Evolutionary conservation across 2,888 invertebrate genomes (phyloP).

Genomic region (Aelia acuminata): DNA sequence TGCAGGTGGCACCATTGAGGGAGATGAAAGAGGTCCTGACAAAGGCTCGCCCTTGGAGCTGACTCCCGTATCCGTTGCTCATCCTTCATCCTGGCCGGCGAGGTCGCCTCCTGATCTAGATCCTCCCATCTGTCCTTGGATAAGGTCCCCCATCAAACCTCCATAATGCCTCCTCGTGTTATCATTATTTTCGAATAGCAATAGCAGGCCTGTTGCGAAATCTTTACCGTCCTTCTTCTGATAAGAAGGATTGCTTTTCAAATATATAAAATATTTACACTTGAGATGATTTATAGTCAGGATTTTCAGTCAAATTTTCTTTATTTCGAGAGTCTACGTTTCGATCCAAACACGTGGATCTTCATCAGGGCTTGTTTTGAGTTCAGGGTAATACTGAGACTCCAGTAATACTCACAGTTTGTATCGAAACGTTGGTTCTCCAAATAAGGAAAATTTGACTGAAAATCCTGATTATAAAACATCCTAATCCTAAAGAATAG

Average conservation of each 20-base stretch:
- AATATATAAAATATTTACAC: not conserved
- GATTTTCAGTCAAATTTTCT: no score
- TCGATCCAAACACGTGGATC: no score
- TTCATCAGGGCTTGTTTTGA: no score
- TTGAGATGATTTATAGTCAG: no score
- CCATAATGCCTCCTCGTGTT: not conserved
- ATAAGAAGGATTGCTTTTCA: not conserved
- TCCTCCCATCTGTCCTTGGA: conserved; percentile 13
- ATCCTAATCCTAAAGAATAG: no score
- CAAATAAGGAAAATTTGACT: no score
- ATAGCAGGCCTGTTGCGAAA: not conserved
- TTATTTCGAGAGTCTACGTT: no score
- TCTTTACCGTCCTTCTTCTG: not conserved
- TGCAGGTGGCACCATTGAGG: not conserved
- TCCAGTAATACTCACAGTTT: no score
- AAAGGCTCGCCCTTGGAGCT: not conserved
- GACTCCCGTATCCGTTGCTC: not conserved
- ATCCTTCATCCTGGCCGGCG: not conserved
- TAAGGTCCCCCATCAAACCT: not conserved
- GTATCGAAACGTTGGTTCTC: no score
- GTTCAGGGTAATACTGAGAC: no score
- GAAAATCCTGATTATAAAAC: no score
- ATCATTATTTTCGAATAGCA: not conserved
- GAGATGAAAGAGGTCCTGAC: not conserved
- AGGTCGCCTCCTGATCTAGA: not conserved